Conservation (phyloP, 2,113 vertebrate species). For the Vimba vimba region DNA sequence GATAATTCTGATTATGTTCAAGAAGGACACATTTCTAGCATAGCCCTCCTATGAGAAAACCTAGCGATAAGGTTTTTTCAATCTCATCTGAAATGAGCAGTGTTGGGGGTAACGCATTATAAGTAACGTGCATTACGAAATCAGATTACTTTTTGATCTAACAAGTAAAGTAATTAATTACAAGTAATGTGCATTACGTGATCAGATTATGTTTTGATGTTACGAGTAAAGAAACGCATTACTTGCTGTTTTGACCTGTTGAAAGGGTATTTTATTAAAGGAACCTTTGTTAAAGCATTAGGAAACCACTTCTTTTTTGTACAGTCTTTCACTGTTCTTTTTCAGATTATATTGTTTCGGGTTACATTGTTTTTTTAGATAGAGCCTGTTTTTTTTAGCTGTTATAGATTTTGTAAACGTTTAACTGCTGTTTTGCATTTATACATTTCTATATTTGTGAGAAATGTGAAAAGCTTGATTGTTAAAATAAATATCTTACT, state of each 20-base stretch:
- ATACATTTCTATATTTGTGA: background rate
- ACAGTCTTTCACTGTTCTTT: background rate
- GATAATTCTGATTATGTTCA: no score
- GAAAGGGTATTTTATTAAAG: background rate
- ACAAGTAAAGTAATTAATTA: no score
- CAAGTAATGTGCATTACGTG: no score
- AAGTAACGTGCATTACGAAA: no score
- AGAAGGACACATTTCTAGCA: no score
- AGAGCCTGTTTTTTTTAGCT: background rate
- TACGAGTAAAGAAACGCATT: no score
- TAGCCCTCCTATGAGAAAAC: no score
- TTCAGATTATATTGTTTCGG: background rate
- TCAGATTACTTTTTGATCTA: no score
- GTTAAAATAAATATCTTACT: background rate
- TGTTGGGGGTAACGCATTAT: no score
- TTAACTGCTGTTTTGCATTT: background rate
- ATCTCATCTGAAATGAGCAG: no score
- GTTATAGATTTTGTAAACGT: background rate
- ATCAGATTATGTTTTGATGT: no score
- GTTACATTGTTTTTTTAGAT: background rate
- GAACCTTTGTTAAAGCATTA: background rate
- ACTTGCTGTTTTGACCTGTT: background rate
- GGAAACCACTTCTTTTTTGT: background rate
- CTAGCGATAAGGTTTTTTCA: no score
- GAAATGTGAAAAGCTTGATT: background rate